A percentile compares a stretch with the other conserved stretches of the same genome.
phyloP scores from a whole-genome alignment of 2,797 vertebrate species.

The Lepidocolaptes lacrymiger region DNA sequence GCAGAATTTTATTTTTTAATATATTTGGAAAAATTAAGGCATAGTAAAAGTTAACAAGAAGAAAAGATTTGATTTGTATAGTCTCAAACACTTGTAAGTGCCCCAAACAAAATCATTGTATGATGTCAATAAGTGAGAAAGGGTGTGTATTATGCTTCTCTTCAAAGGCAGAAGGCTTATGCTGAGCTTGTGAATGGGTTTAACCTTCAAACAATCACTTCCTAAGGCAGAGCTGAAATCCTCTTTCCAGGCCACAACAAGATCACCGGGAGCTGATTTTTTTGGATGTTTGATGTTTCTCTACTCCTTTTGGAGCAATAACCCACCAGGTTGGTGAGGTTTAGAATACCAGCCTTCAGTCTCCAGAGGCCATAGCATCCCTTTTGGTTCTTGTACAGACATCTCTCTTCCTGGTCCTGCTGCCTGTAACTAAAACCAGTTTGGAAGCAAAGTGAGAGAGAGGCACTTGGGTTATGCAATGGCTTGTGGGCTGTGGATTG shows the following conservation, averaged over 20 bases:
- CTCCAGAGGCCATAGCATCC: not conserved
- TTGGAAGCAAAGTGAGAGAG: not conserved
- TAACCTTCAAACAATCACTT: not conserved
- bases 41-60: not conserved
- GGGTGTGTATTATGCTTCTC: not conserved
- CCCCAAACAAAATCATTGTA: not conserved
- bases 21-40: not conserved
- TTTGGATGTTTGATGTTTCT: not conserved
- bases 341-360: not conserved
- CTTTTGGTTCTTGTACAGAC: not conserved
- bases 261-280: not conserved
- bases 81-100: not conserved
- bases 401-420: not conserved
- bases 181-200: not conserved
- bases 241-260: not conserved
- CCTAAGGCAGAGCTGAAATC: not conserved
- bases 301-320: not conserved
- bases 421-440: not conserved
- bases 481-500: not conserved
- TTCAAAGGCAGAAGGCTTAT: not conserved
- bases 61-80: not conserved
- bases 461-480: not conserved
- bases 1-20: not conserved
- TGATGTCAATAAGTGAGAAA: not conserved
- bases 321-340: not conserved